phyloP scores from a whole-genome alignment of 2,888 invertebrate species.

The Vanessa cardui region DNA sequence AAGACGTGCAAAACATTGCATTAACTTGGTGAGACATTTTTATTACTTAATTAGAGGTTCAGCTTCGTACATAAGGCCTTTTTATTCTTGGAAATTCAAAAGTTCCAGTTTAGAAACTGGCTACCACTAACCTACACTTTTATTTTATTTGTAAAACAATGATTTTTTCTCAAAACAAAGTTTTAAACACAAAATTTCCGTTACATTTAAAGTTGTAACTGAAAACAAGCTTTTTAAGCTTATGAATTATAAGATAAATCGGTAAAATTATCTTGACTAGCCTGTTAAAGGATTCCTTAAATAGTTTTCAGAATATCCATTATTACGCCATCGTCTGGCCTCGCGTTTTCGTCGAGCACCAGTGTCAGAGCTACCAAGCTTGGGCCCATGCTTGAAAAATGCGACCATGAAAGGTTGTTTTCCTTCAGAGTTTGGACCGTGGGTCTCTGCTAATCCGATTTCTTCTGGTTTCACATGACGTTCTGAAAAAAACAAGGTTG shows the following conservation, averaged over 20 bases:
- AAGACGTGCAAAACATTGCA: background rate
- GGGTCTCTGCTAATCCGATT: slow-evolving; percentile 90
- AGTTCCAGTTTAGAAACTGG: no score
- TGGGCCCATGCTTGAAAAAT: slow-evolving; percentile 88
- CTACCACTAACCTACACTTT: no score
- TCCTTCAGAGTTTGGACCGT: slow-evolving; percentile 85
- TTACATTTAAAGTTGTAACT: no score
- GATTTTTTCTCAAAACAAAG: no score
- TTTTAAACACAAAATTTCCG: no score
- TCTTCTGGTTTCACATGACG: slow-evolving; percentile 93
- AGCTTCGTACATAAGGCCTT: no score
- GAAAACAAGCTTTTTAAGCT: no score
- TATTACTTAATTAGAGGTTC: no score
- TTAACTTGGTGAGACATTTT: background rate
- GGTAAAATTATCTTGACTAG: slow-evolving; percentile 41
- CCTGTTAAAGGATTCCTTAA: slow-evolving; percentile 82
- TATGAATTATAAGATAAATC: no score
- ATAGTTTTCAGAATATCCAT: slow-evolving; percentile 79
- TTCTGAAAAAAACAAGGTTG: slow-evolving; percentile 70
- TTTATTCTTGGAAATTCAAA: no score
- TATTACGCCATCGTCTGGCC: slow-evolving; percentile 81
- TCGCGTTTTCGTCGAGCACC: slow-evolving; percentile 83
- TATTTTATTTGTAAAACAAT: no score
- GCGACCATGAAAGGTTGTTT: slow-evolving; percentile 96
- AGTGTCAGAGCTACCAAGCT: slow-evolving; percentile 75